Evolutionary conservation across 1,140 invertebrate genomes (phyloP), one percentile per base, ranked within the genome.

Genomic region (Drosophila subobscura): DNA sequence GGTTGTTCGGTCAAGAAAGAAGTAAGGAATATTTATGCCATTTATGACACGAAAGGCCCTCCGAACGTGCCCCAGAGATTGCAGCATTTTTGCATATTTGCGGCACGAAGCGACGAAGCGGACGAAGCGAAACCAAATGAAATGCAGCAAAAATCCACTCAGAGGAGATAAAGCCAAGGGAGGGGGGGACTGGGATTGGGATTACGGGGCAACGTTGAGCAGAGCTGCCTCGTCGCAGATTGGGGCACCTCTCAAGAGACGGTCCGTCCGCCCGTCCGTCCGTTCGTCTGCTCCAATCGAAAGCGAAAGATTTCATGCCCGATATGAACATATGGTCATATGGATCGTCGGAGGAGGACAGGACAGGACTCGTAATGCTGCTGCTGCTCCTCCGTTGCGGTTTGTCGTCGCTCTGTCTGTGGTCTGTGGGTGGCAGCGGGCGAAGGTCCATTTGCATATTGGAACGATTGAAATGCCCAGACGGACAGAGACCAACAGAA

Each of bases 31-130:
- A 88, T 88, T 88, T 88, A 88, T 88, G 83, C 84, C 83, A 88
- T 88, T 88, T 88, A 88, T 88, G 83, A 88, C 83, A 88, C 83
- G 83, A 88, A 77, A 88, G 83, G 73, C 83, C 83, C 83, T 88
- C 81, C 78, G 63, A 85, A 85, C 80, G 80, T 85, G 81, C 84
- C 66, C 79, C 79, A 55, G 40, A 55, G 71, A 64, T 77, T 79
- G 67, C 66, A 50, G 63, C 59, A 79, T 88, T 88, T 88, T 88
- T 88, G 83, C 83, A 88, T 88, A 88, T 88, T 88, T 88, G 40
- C 78, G 41, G 79, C 83, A 88, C 83, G 83, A 88, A 88, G 58
- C 70, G 57, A 71, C 10, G 8, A 51, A 52, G 51, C 42, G 25
- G 6, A 20, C n/a, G 29, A 67, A 40, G 27, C 14, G 57, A 59